Evolutionary conservation across 2,113 vertebrate species (phyloP).

Genomic region (Leptosomus discolor): DNA sequence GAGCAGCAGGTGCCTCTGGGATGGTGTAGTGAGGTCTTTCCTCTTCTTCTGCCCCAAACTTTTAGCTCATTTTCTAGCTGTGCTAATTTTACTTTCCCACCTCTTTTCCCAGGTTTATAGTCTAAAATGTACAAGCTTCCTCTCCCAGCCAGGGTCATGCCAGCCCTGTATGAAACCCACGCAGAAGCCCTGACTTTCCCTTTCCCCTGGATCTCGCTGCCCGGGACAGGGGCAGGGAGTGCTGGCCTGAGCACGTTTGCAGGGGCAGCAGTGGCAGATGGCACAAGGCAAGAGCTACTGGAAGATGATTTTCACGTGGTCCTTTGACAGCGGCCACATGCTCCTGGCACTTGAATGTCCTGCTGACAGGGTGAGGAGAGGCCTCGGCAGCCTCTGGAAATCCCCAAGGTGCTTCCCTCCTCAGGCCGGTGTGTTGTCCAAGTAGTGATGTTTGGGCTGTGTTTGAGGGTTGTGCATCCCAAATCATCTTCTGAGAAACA

Average conservation of each 20-base stretch:
- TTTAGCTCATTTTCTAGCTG: not conserved
- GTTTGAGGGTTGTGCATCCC: not conserved
- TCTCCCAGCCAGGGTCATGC: fast-evolving
- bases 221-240: not conserved
- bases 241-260: not conserved
- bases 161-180: not conserved
- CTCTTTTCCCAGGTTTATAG: not conserved
- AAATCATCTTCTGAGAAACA: not conserved
- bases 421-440: fast-evolving
- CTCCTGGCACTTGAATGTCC: not conserved
- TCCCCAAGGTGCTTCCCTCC: fast-evolving
- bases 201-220: fast-evolving
- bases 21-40: not conserved
- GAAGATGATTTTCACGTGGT: not conserved
- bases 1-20: not conserved
- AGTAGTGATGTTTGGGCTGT: fast-evolving
- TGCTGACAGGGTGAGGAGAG: not conserved
- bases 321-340: fast-evolving
- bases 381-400: no score
- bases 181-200: no score
- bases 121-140: not conserved
- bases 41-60: not conserved
- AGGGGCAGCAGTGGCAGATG: fast-evolving
- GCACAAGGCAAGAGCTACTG: not conserved
- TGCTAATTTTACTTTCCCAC: not conserved